Conservation (phyloP, 2,113 vertebrate genomes). For the Heteronetta atricapilla region DNA sequence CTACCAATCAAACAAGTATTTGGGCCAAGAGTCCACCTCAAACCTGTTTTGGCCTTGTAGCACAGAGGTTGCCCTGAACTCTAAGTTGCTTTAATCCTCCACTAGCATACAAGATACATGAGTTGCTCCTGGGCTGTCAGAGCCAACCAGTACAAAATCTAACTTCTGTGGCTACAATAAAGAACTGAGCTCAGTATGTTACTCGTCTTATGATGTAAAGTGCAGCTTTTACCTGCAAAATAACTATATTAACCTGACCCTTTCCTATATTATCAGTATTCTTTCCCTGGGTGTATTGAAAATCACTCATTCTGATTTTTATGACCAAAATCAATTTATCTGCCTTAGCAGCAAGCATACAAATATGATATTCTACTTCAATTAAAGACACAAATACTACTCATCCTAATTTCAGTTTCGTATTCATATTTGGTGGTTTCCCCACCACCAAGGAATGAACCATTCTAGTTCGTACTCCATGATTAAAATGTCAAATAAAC, state of each 20-base stretch:
- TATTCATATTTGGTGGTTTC: neutral
- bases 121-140: neutral
- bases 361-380: neutral
- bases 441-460: neutral
- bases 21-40: neutral
- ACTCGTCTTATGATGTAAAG: neutral
- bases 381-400: neutral
- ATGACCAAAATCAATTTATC: neutral
- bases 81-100: neutral
- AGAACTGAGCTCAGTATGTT: neutral
- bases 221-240: neutral
- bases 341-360: neutral
- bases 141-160: neutral
- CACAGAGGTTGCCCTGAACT: neutral
- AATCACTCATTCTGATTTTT: neutral
- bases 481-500: neutral
- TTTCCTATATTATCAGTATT: neutral
- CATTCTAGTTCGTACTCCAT: neutral
- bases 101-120: neutral
- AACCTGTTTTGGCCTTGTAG: neutral
- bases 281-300: neutral
- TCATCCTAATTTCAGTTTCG: neutral
- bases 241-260: neutral
- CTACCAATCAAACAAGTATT: neutral
- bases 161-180: neutral